A percentile compares a stretch with the other conserved stretches of the same genome.
These are phyloP conservation scores for Spialia ferax DNA, from an alignment of 2,888 invertebrate genomes.

Conservation along the genomic window DNA sequence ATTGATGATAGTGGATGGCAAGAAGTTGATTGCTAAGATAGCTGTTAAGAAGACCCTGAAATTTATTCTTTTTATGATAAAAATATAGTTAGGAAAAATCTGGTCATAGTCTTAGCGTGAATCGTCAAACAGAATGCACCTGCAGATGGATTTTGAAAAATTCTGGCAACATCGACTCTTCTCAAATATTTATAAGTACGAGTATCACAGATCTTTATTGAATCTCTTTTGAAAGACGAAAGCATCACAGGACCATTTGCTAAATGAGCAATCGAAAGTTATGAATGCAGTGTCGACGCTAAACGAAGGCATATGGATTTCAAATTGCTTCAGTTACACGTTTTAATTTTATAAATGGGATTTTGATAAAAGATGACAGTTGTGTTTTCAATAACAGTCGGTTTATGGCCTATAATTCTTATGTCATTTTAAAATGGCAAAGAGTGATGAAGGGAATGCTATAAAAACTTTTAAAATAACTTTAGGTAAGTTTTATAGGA, in stretches of 20 bases:
- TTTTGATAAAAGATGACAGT: constrained; percentile 5
- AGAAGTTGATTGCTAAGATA: not conserved
- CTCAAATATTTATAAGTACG: no score
- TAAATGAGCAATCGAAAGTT: not conserved
- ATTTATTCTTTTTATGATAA: not conserved
- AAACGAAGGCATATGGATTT: constrained; percentile 5
- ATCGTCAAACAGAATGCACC: no score
- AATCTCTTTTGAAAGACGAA: not conserved
- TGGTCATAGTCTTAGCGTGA: no score
- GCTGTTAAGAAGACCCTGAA: not conserved
- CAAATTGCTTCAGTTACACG: not conserved
- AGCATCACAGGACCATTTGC: not conserved
- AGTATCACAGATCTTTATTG: no score
- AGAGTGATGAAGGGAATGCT: no score
- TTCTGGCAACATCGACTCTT: no score
- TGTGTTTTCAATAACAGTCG: not conserved
- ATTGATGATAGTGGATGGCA: not conserved
- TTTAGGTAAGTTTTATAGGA: no score
- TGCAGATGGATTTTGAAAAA: no score
- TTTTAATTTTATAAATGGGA: constrained; percentile 1
- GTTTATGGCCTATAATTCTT: no score
- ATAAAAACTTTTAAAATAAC: no score
- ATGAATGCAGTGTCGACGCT: not conserved
- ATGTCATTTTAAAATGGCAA: no score
- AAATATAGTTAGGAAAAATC: no score